Evolutionary conservation across 2,888 invertebrate species (phyloP).

Genomic region (Orthonychiurus folsomi): DNA sequence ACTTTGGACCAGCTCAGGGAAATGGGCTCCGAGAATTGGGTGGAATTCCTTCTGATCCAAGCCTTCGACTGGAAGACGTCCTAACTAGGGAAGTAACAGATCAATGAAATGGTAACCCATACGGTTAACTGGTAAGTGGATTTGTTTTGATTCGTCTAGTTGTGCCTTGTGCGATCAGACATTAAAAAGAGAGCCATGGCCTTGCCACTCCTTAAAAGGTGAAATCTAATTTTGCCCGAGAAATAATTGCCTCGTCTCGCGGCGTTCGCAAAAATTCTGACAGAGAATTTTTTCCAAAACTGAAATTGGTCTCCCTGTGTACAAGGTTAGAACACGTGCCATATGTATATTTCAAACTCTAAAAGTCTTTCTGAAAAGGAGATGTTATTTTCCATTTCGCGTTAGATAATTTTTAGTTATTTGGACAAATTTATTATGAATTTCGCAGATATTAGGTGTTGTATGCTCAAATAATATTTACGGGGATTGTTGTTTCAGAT

Average conservation of each 20-base stretch:
- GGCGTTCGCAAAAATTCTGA: not conserved
- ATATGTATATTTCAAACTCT: too few species aligned
- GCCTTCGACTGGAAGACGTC: not conserved
- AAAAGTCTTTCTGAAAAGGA: too few species aligned
- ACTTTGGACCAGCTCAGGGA: not conserved
- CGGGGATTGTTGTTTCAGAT: too few species aligned
- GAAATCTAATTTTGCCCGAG: not conserved
- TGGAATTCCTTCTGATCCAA: not conserved
- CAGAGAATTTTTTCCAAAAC: not conserved
- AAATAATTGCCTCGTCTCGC: not conserved
- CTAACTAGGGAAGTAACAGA: not conserved
- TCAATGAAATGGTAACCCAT: not conserved
- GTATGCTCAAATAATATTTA: too few species aligned
- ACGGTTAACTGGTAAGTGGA: not conserved
- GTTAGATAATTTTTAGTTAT: too few species aligned
- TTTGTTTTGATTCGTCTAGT: not conserved
- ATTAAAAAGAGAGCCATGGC: not conserved
- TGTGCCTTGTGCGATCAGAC: not conserved
- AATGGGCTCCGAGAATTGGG: too few species aligned
- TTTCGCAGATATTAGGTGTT: too few species aligned
- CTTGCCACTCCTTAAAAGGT: too few species aligned
- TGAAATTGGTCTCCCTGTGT: not conserved
- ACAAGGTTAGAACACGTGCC: conserved; percentile 4
- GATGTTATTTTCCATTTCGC: too few species aligned
- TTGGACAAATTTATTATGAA: too few species aligned